Evolutionary conservation across 2,797 vertebrate species (phyloP).

Genomic region (Threskiornis aethiopicus): DNA sequence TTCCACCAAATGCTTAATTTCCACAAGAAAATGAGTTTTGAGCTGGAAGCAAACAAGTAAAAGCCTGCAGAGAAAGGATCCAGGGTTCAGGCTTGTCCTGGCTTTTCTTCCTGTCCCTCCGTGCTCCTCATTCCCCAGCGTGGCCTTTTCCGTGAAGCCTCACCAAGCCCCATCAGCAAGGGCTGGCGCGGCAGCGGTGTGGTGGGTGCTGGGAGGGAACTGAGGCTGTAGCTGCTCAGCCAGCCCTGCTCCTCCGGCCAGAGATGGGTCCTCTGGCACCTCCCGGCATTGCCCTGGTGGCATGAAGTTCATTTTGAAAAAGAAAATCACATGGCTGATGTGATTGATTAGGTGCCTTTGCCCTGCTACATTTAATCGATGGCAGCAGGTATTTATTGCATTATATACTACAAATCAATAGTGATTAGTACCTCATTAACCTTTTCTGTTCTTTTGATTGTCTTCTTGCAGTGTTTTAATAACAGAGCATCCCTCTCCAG

Average conservation of each 20-base stretch:
- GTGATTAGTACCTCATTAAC: constrained; percentile 53
- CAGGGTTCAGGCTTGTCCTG: background rate
- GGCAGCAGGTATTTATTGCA: background rate
- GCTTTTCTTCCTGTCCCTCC: background rate
- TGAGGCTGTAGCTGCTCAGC: background rate
- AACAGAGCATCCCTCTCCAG: background rate
- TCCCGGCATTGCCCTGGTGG: background rate
- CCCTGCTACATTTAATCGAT: background rate
- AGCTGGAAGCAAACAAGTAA: background rate
- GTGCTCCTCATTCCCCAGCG: background rate
- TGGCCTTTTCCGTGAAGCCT: background rate
- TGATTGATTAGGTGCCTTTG: constrained; percentile 17
- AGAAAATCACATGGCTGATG: background rate
- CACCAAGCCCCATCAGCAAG: background rate
- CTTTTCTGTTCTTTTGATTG: constrained; percentile 2
- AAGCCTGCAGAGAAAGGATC: background rate
- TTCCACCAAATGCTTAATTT: background rate
- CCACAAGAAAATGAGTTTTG: background rate
- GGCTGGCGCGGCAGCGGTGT: background rate
- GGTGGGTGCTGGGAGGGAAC: background rate
- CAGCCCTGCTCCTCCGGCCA: accelerated
- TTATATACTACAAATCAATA: constrained; percentile 31
- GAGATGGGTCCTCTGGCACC: background rate
- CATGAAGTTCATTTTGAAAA: background rate
- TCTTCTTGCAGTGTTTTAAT: background rate